Evolutionary conservation across 2,888 invertebrate species (phyloP), one percentile per base, ranked within the genome.

Genomic region (Tanytarsus gracilentus): DNA sequence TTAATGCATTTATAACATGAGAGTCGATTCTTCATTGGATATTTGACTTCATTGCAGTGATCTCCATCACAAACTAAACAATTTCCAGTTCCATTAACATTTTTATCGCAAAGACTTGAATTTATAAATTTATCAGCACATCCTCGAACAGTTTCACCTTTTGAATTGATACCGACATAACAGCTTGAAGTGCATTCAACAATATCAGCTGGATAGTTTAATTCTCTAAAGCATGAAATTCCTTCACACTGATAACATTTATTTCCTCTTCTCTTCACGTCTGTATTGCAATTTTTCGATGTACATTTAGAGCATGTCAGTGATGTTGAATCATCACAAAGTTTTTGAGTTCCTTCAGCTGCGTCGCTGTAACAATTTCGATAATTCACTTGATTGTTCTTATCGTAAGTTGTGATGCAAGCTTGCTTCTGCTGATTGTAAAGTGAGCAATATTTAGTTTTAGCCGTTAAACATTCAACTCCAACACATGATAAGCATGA

Each of bases 241-340:
- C 60, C 60, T 14, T 27, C 16, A 27, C 60, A 60, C 21, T 60
- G 23, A 8, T 36, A 36, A 21, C 60, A 60, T 36, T 50, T 60
- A 1, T n/a, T 23, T 9, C 60, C 60, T 30, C 50, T 21, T 26
- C 60, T 21, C 1, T 6, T 14, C n/a, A 26, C 11, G 16, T 36
- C 50, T 23, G 4, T 18, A 18, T 60, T 60, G 11, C 60, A 60
- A 25, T 49, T 26, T 11, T n/a, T 25, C 7, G 26, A 11, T 1
- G 1, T 33, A 25, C 60, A 60, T 25, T 50, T 50, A 2, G 50
- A 25, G 14, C 60, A 60, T 7, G n/a, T 5, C 1, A 60, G 16
- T 16, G 33, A 14, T 2, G 36, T 5, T 16, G 25, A 8, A 36
- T 60, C 60, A 30, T 60, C 50, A 48, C 60, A 60, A 26, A 60